These are phyloP conservation scores for Nysson spinosus DNA, from an alignment of 2,888 invertebrate species.

Conservation along the genomic window DNA sequence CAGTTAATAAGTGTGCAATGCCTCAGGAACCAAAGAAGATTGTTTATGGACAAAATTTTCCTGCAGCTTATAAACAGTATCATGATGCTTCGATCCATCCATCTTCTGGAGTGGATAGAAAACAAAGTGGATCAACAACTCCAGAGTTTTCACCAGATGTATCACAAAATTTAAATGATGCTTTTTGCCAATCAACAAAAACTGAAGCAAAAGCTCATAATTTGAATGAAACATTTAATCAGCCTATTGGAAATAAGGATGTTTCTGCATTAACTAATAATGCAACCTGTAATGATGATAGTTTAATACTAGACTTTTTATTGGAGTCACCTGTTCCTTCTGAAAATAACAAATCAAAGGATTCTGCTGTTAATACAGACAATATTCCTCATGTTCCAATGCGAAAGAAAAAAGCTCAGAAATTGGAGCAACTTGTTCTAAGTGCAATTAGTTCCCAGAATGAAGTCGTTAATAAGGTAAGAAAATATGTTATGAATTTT, in stretches of 20 bases:
- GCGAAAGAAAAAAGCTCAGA: slow-evolving; percentile 73
- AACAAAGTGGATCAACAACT: slow-evolving; percentile 57
- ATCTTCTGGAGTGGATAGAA: slow-evolving; percentile 32
- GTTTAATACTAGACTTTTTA: slow-evolving; percentile 71
- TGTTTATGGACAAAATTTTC: slow-evolving; percentile 61
- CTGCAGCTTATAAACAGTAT: slow-evolving; percentile 55
- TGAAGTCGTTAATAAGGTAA: slow-evolving; percentile 75
- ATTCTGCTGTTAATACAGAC: slow-evolving; percentile 68
- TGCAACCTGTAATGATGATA: slow-evolving; percentile 75
- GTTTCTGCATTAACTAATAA: slow-evolving; percentile 72
- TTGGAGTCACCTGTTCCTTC: slow-evolving; percentile 69
- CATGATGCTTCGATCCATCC: slow-evolving; percentile 46
- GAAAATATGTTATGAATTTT: not conserved
- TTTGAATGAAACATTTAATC: slow-evolving; percentile 70
- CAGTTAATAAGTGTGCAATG: slow-evolving; percentile 64
- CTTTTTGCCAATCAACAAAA: slow-evolving; percentile 65
- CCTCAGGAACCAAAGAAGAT: slow-evolving; percentile 71
- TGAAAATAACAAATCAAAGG: slow-evolving; percentile 66
- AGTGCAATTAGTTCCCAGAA: slow-evolving; percentile 74
- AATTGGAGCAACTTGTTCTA: slow-evolving; percentile 73
- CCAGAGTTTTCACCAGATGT: slow-evolving; percentile 69
- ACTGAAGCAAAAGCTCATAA: slow-evolving; percentile 60
- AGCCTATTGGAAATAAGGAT: slow-evolving; percentile 59
- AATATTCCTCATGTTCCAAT: slow-evolving; percentile 68
- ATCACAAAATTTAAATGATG: slow-evolving; percentile 72